Evolutionary conservation across 2,888 invertebrate species (phyloP).

Genomic region (Patella depressa): DNA sequence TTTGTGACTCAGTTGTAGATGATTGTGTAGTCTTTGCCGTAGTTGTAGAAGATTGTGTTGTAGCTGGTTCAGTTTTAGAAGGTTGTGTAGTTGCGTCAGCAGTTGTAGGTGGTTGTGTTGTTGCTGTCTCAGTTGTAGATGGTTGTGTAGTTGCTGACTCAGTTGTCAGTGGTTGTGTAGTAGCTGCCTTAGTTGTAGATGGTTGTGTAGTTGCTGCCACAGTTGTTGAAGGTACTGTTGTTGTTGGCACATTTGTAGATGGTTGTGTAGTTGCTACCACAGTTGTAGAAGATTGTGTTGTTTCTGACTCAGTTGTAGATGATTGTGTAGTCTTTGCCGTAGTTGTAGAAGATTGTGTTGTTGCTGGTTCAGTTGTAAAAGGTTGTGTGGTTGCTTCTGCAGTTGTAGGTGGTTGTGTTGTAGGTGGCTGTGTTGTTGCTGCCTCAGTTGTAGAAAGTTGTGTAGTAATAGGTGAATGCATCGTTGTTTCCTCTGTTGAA

Average conservation of each 20-base stretch:
- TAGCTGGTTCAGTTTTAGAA: background rate
- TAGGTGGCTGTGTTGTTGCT: background rate
- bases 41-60: background rate
- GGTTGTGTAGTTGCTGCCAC: background rate
- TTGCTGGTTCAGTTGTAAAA: background rate
- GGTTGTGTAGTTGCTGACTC: background rate
- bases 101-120: too few species aligned
- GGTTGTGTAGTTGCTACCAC: background rate
- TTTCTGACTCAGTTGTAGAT: background rate
- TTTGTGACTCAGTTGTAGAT: background rate
- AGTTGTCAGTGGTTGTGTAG: constrained; percentile 9
- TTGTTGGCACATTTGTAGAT: background rate
- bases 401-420: background rate
- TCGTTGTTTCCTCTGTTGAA: background rate
- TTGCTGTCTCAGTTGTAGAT: background rate
- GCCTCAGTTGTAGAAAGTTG: background rate
- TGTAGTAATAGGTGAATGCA: background rate
- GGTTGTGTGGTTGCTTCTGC: background rate
- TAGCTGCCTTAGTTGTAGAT: background rate
- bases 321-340: background rate
- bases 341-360: background rate
- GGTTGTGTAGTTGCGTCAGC: background rate
- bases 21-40: background rate
- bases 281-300: background rate
- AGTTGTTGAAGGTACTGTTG: constrained; percentile 1